These are phyloP conservation scores for Pelodiscus sinensis DNA, from an alignment of 2,113 vertebrate genomes.

Conservation along the genomic window DNA sequence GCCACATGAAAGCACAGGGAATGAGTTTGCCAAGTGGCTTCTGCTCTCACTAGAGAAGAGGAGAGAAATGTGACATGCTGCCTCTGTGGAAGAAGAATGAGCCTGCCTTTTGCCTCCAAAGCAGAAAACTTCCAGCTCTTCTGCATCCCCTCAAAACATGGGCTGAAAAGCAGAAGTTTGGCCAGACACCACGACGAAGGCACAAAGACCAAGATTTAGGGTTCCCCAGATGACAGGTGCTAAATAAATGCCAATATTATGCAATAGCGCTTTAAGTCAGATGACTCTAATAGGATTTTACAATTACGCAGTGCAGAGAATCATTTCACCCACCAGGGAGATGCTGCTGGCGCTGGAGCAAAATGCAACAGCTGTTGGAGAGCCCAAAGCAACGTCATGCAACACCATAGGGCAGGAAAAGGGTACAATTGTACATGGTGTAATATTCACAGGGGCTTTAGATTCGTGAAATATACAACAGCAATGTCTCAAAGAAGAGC, in stretches of 20 bases:
- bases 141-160: background rate
- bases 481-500: background rate
- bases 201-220: background rate
- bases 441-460: background rate
- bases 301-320: background rate
- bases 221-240: background rate
- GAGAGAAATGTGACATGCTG: background rate
- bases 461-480: background rate
- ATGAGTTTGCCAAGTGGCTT: background rate
- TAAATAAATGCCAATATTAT: background rate
- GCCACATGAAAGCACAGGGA: background rate
- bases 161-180: background rate
- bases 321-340: background rate
- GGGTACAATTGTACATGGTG: background rate
- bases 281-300: background rate
- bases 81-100: background rate
- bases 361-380: background rate
- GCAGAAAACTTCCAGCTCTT: background rate
- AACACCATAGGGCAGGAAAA: background rate
- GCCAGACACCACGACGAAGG: background rate
- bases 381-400: background rate
- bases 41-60: background rate
- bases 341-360: conserved; percentile 6
- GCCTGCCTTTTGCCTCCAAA: background rate
- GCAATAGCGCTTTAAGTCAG: background rate